Conservation (phyloP, 2,797 vertebrate species). For the Cheirogaleus major region DNA sequence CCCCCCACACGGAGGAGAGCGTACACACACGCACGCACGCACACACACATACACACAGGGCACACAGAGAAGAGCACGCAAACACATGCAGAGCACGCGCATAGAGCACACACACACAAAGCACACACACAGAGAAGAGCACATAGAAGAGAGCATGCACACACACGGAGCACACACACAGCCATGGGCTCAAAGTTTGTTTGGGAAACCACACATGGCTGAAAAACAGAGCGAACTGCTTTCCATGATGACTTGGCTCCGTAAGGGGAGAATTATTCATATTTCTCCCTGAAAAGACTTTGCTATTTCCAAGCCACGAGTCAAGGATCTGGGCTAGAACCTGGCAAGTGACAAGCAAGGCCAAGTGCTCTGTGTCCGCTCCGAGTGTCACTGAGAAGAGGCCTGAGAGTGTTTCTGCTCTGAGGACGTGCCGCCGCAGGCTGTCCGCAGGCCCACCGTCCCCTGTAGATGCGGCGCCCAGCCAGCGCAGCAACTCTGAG, state of each 20-base stretch:
- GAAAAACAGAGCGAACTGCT: fast-evolving
- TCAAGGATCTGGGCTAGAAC: fast-evolving
- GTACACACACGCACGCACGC: no score
- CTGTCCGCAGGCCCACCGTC: not conserved
- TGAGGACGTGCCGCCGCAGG: fast-evolving
- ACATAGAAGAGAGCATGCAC: not conserved
- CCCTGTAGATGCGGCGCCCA: fast-evolving
- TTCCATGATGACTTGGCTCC: fast-evolving
- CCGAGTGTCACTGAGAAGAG: fast-evolving
- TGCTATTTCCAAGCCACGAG: not conserved
- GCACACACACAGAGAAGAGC: no score
- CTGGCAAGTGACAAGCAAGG: fast-evolving
- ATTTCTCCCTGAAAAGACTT: not conserved
- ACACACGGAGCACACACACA: not conserved
- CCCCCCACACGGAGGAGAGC: not conserved
- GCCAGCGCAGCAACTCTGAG: fast-evolving
- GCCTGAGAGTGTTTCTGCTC: fast-evolving
- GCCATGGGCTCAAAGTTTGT: fast-evolving
- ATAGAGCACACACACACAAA: not conserved
- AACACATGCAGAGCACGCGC: not conserved
- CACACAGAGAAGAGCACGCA: not conserved
- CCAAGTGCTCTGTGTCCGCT: fast-evolving
- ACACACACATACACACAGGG: not conserved
- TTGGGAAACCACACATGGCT: not conserved
- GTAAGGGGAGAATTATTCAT: fast-evolving